These are phyloP conservation scores for Alsophila aescularia DNA, from an alignment of 2,888 invertebrate species.

Conservation along the genomic window DNA sequence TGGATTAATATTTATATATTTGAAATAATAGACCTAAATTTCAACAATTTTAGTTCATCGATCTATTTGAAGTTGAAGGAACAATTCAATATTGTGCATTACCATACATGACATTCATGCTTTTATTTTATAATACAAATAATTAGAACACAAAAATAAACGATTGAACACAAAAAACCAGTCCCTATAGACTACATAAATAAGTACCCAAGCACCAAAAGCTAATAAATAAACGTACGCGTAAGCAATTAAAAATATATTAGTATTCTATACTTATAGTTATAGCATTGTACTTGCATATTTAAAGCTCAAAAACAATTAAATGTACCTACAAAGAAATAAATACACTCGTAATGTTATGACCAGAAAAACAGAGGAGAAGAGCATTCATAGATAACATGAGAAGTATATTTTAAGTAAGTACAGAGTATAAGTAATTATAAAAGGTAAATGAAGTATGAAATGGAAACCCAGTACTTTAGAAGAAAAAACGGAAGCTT, in stretches of 20 bases:
- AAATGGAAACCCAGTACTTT: not conserved
- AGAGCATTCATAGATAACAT: not conserved
- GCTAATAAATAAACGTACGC: constrained; percentile 69
- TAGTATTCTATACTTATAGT: constrained; percentile 50
- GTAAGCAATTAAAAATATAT: constrained; percentile 66
- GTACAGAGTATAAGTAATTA: not conserved
- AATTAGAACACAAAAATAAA: not conserved
- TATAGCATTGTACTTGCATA: constrained; percentile 73
- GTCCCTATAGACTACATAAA: constrained; percentile 54
- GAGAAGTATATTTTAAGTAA: not conserved
- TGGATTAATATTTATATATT: no score
- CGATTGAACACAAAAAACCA: constrained; percentile 29
- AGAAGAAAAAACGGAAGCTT: not conserved
- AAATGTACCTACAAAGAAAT: constrained; percentile 16
- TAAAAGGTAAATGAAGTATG: not conserved
- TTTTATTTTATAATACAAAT: not conserved
- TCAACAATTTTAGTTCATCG: no score
- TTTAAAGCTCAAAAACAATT: constrained; percentile 78
- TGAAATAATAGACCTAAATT: no score
- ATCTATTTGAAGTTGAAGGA: no score
- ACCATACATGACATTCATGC: no score
- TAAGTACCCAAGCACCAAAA: constrained; percentile 79
- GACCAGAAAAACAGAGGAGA: constrained; percentile 2
- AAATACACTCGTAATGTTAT: constrained; percentile 7
- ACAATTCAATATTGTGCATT: no score